phyloP scores from a whole-genome alignment of 2,113 vertebrate species.

The Cebus imitator region DNA sequence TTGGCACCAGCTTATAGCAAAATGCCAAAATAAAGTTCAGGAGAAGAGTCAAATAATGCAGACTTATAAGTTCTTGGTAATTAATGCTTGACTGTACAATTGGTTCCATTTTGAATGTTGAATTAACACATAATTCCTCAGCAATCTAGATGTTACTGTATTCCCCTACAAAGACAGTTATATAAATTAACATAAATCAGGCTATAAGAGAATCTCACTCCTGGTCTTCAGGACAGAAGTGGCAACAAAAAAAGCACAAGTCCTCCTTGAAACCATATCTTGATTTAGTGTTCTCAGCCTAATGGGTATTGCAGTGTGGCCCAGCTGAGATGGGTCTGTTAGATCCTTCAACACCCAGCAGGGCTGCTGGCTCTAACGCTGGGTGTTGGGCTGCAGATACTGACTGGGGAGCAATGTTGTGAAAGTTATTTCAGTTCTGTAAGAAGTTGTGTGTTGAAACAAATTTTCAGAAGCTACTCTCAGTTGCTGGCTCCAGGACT shows the following conservation, averaged over 20 bases:
- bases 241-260: background rate
- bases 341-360: rapidly evolving
- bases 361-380: background rate
- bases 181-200: background rate
- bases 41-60: background rate
- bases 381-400: background rate
- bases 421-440: background rate
- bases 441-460: background rate
- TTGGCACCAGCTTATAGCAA: background rate
- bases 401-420: background rate
- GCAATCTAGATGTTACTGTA: background rate
- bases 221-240: background rate
- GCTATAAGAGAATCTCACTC: background rate
- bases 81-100: background rate
- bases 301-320: background rate
- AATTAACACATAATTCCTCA: background rate
- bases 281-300: background rate
- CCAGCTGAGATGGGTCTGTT: background rate
- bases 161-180: background rate
- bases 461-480: background rate
- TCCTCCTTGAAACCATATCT: background rate
- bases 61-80: background rate
- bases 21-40: background rate
- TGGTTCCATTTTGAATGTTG: background rate
- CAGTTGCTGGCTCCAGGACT: background rate